phyloP scores from a whole-genome alignment of 1,140 invertebrate species.

The Leptinotarsa defecta region DNA sequence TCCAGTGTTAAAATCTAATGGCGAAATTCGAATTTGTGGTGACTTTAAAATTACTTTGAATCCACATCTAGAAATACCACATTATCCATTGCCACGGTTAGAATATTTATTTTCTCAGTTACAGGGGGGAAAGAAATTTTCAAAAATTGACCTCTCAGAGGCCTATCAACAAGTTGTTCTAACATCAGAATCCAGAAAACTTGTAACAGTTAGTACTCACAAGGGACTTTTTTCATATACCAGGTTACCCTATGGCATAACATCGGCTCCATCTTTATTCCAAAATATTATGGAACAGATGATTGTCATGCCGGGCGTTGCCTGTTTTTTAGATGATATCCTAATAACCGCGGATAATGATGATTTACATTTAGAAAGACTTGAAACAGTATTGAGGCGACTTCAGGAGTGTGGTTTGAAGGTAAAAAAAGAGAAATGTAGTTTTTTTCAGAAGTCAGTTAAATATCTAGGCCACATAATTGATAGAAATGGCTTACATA shows the following conservation, averaged over 20 bases:
- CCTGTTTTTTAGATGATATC: slow-evolving; percentile 39
- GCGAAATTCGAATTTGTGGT: slow-evolving; percentile 24
- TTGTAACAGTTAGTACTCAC: slow-evolving; percentile 12
- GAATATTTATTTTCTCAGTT: slow-evolving; percentile 20
- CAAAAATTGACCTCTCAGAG: slow-evolving; percentile 38
- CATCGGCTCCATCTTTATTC: neutral
- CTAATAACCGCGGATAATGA: slow-evolving; percentile 40
- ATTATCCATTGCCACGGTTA: slow-evolving; percentile 15
- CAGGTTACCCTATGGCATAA: slow-evolving; percentile 6
- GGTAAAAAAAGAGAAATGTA: slow-evolving; percentile 47
- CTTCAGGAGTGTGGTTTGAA: slow-evolving; percentile 38
- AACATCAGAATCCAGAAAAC: slow-evolving; percentile 33
- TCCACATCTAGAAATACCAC: slow-evolving; percentile 15
- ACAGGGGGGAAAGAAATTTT: slow-evolving; percentile 22
- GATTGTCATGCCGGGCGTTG: slow-evolving; percentile 35
- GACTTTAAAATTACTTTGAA: slow-evolving; percentile 28
- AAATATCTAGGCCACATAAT: slow-evolving; percentile 47
- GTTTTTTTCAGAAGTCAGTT: slow-evolving; percentile 21
- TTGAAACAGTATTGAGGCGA: slow-evolving; percentile 36
- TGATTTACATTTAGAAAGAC: slow-evolving; percentile 35
- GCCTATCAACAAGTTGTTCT: slow-evolving; percentile 49
- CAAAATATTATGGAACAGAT: slow-evolving; percentile 18
- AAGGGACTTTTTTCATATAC: slow-evolving; percentile 12
- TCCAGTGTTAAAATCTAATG: slow-evolving; percentile 46
- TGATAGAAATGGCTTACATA: slow-evolving; percentile 46